phyloP scores from a whole-genome alignment of 1,140 invertebrate species.

The Zelostemma sp. region DNA sequence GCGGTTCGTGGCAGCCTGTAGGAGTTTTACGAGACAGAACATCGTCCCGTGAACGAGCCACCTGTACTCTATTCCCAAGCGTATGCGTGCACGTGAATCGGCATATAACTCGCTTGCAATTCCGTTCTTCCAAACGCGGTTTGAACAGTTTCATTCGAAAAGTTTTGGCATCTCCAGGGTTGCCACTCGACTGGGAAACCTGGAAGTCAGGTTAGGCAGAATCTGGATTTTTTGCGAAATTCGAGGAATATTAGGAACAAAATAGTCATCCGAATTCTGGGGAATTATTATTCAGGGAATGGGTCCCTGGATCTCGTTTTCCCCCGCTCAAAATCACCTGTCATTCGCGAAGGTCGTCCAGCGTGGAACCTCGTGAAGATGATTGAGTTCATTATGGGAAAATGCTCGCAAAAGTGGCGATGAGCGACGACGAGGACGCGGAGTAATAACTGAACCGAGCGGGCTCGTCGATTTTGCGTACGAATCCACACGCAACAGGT shows the following conservation, averaged over 20 bases:
- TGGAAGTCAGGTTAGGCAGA: no score
- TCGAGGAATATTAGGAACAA: neutral
- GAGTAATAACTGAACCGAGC: constrained; percentile 34
- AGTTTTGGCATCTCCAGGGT: no score
- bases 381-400: constrained; percentile 5
- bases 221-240: no score
- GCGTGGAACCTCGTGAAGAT: neutral
- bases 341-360: constrained; percentile 35
- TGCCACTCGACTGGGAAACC: no score
- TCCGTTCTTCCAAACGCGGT: no score
- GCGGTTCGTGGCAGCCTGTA: no score
- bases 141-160: no score
- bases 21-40: no score
- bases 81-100: no score
- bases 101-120: no score
- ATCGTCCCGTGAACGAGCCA: no score
- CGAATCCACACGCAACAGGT: neutral
- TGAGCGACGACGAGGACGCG: constrained; percentile 30
- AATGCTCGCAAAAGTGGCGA: constrained; percentile 27
- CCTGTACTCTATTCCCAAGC: no score
- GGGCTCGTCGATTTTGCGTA: neutral
- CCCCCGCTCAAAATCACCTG: constrained; percentile 34
- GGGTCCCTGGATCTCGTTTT: neutral
- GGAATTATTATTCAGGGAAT: neutral
- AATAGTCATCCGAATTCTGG: neutral